phyloP scores from a whole-genome alignment of 2,797 vertebrate genomes.

The Leuciscus waleckii region DNA sequence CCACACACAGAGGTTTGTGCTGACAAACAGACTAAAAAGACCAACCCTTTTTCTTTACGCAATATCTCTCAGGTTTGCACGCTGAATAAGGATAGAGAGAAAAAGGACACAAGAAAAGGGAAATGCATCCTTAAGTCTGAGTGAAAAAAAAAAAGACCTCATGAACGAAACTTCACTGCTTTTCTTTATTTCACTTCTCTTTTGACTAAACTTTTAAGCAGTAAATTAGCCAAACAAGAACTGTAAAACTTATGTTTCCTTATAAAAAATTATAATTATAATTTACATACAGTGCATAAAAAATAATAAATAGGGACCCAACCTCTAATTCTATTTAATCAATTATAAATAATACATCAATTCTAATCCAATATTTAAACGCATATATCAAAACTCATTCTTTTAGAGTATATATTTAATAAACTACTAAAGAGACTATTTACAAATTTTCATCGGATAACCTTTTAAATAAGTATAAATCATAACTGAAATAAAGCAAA shows the following conservation, averaged over 20 bases:
- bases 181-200: conserved; percentile 30
- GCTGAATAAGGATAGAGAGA: neutral
- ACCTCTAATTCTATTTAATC: neutral
- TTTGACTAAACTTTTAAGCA: neutral
- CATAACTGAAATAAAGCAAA: neutral
- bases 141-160: neutral
- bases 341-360: neutral
- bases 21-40: conserved; percentile 17
- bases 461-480: neutral
- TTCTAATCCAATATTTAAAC: neutral
- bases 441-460: neutral
- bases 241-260: neutral
- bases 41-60: neutral
- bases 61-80: neutral
- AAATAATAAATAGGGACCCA: neutral
- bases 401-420: neutral
- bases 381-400: neutral
- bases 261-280: neutral
- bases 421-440: neutral
- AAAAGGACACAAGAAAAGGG: conserved; percentile 7
- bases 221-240: neutral
- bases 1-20: conserved; percentile 17
- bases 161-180: neutral
- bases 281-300: neutral
- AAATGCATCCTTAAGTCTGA: neutral